Evolutionary conservation across 2,888 invertebrate genomes (phyloP).

Genomic region (Hecatera dysodea): DNA sequence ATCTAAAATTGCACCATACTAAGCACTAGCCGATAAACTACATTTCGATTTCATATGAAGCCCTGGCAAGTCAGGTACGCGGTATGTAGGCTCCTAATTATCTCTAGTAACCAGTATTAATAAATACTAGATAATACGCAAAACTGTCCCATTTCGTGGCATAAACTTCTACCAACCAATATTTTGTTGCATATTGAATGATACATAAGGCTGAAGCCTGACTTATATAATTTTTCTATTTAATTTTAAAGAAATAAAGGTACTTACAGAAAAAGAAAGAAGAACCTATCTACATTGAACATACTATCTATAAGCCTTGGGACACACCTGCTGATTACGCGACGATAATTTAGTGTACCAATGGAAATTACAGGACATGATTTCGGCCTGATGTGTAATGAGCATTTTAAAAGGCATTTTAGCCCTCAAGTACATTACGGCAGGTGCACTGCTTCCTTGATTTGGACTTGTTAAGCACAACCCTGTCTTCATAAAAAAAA

Average conservation of each 20-base stretch:
- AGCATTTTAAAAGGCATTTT: background rate
- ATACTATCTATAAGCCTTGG: too few species aligned
- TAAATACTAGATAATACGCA: slow-evolving; percentile 24
- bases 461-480: background rate
- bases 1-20: slow-evolving; percentile 10
- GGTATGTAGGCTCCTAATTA: slow-evolving; percentile 26
- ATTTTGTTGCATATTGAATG: slow-evolving; percentile 14
- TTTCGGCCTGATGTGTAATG: background rate
- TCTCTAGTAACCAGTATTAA: background rate
- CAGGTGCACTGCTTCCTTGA: background rate
- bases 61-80: background rate
- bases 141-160: slow-evolving; percentile 23
- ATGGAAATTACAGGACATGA: slow-evolving; percentile 1
- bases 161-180: background rate
- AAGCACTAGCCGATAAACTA: background rate
- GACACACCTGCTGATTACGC: slow-evolving; percentile 5
- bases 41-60: slow-evolving; percentile 1
- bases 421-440: background rate
- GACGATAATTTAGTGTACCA: slow-evolving; percentile 1
- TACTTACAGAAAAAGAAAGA: too few species aligned
- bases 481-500: too few species aligned
- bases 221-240: background rate
- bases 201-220: slow-evolving; percentile 8
- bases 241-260: too few species aligned
- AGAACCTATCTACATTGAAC: too few species aligned